Conservation (phyloP, 2,797 vertebrate genomes). For the Nothura maculosa region DNA sequence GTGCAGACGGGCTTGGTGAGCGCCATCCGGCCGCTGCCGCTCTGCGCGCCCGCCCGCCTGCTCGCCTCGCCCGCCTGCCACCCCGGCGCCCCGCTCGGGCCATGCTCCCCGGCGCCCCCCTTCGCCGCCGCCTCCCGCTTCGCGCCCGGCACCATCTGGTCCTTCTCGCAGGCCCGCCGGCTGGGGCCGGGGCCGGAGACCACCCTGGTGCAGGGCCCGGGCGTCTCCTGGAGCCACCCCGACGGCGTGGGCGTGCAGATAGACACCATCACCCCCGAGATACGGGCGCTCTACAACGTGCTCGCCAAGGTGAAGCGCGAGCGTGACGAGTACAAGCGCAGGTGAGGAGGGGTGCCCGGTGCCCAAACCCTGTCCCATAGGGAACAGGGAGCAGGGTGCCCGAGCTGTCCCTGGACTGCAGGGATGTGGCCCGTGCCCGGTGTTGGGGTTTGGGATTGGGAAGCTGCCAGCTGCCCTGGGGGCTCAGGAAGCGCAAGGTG, state of each 20-base stretch:
- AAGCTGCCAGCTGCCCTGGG: not conserved
- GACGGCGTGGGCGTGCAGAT: conserved; percentile 98
- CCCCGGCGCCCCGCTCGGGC: conserved; percentile 38
- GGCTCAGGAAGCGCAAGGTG: rapidly evolving
- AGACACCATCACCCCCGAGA: conserved; percentile 96
- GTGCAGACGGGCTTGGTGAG: conserved; percentile 92
- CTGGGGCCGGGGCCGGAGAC: conserved; percentile 86
- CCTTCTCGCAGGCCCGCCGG: conserved; percentile 91
- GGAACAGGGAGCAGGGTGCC: not conserved
- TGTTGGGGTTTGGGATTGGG: not conserved
- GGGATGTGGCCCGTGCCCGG: no score
- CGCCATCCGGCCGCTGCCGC: conserved; percentile 77
- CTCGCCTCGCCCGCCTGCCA: conserved; percentile 38
- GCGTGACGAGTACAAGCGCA: conserved; percentile 96
- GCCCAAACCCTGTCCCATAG: not conserved
- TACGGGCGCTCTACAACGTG: conserved; percentile 96
- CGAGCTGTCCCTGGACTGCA: rapidly evolving
- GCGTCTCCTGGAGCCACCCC: conserved; percentile 94
- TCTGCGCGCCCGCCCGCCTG: not conserved
- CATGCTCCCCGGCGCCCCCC: conserved; percentile 62
- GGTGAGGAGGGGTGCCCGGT: conserved; percentile 81
- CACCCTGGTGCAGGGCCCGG: conserved; percentile 88
- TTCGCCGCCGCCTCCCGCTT: conserved; percentile 82
- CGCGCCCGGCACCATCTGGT: conserved; percentile 95
- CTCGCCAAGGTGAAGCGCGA: conserved; percentile 97